phyloP scores from a whole-genome alignment of 1,140 invertebrate species.

The Pogonomyrmex californicus region DNA sequence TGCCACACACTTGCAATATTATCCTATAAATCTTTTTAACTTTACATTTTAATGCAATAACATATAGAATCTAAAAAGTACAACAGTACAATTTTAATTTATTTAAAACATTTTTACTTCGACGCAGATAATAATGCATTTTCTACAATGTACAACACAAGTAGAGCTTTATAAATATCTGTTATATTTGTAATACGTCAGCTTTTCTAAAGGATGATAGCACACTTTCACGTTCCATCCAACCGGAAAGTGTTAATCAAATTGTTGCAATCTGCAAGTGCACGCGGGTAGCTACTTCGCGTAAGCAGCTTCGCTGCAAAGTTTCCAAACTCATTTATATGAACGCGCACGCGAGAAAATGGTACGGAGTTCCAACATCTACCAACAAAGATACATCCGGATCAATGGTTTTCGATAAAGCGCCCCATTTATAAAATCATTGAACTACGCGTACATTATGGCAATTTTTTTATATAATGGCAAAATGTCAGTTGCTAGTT shows the following conservation, averaged over 20 bases:
- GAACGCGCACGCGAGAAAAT: constrained; percentile 4
- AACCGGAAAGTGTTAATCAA: constrained; percentile 45
- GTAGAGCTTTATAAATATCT: constrained; percentile 19
- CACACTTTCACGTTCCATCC: not conserved
- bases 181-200: not conserved
- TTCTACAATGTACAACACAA: not conserved
- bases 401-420: constrained; percentile 34
- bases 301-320: constrained; percentile 22
- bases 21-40: not conserved
- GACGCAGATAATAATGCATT: not conserved
- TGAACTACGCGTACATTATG: not conserved
- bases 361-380: not conserved
- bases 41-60: not conserved
- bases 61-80: not conserved
- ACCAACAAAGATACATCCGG: not conserved
- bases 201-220: not conserved
- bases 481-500: constrained; percentile 37
- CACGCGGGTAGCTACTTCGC: constrained; percentile 26
- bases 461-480: not conserved
- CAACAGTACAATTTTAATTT: not conserved
- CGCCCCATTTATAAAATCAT: not conserved
- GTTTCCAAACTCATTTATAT: constrained; percentile 50
- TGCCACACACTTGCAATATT: not conserved
- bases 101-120: not conserved
- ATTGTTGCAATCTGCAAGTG: constrained; percentile 47